phyloP scores from a whole-genome alignment of 2,888 invertebrate species.

The Lasius fuliginosus region DNA sequence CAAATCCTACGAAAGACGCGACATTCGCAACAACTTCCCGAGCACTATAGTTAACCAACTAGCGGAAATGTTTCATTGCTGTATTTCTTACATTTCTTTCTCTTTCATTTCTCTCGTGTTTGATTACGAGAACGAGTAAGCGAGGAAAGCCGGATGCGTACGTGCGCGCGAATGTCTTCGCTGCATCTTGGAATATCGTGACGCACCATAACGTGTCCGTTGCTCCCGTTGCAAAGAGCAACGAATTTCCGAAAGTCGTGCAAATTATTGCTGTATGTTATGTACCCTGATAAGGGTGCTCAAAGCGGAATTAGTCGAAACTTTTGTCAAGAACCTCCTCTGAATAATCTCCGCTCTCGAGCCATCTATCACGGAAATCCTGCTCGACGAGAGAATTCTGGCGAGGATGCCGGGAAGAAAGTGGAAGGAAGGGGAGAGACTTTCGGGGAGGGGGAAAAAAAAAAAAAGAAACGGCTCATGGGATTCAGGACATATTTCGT shows the following conservation, averaged over 20 bases:
- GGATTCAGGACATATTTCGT: conserved; percentile 31
- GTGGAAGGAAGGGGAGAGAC: neutral
- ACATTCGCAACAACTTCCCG: conserved; percentile 32
- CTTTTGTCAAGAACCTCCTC: conserved; percentile 26
- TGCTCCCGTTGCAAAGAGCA: neutral
- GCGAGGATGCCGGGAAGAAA: neutral
- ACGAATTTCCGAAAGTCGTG: conserved; percentile 40
- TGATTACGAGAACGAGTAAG: neutral
- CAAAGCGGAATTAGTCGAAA: conserved; percentile 39
- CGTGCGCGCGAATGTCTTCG: neutral
- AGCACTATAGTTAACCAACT: conserved; percentile 16
- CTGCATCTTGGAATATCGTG: neutral
- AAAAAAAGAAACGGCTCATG: conserved; percentile 20
- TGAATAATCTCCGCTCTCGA: conserved; percentile 6
- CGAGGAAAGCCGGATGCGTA: neutral
- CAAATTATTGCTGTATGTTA: conserved; percentile 21
- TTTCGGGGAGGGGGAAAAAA: neutral
- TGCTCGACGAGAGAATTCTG: neutral
- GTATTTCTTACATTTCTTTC: neutral
- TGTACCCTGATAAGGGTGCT: conserved; percentile 14
- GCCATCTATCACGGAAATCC: conserved; percentile 25
- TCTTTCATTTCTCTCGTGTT: neutral
- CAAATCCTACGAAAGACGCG: conserved; percentile 21
- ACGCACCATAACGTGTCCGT: neutral
- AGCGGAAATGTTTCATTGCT: conserved; percentile 41